Base-by-base conservation (phyloP, 1,140 invertebrate genomes). In the Vollenhovia emeryi region DNA sequence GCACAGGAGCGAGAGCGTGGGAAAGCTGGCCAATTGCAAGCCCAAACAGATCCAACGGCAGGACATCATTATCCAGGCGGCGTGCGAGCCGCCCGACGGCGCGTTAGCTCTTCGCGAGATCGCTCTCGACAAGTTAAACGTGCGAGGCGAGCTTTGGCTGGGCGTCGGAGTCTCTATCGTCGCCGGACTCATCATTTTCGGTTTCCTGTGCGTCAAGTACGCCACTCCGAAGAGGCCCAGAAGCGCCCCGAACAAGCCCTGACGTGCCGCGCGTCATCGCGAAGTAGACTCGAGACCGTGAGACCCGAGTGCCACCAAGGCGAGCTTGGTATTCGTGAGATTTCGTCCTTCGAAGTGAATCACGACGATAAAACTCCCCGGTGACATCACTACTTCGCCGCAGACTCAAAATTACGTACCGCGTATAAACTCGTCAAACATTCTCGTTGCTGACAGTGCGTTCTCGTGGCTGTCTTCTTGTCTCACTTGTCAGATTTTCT, bases 41-140 rank as follows among this genome's bases (percentile, higher is more conserved):
- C 92, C 92, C 5, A 95, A 95, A 79, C 93, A 98, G 96, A 96
- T 97, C 45, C 97, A 97, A 90, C 96, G 97, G 85, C 96, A 97
- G 92, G 97, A 98, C 90, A 98, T 98, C 50, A 98, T 98, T 89
- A 97, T 98, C 27, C 97, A 97, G 91, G 96, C 97, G 24, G 96
- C 97, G 3, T 98, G 97, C 92, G 97, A 97, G 15, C 95, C 96
- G 4, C 96, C 97, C 0, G 97, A 98, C 90, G 97, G 97, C n/a
- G 96, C 96, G 4, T 96, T 97, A 91, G 96, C 97, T 18, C 93
- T 98, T 45, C 90, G 89, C 50, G 94, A 95, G 87, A 90, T 95
- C n/a, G 92, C 89, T 13, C 80, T 93, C n/a, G 86, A 93, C 11
- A 89, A 89, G 11, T 76, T 87, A 0, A 91, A 92, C 7, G 64